A percentile compares a stretch with the other conserved stretches of the same genome.
Evolutionary conservation across 1,140 invertebrate species (phyloP).

Genomic region (Drosophila nigromelanica): DNA sequence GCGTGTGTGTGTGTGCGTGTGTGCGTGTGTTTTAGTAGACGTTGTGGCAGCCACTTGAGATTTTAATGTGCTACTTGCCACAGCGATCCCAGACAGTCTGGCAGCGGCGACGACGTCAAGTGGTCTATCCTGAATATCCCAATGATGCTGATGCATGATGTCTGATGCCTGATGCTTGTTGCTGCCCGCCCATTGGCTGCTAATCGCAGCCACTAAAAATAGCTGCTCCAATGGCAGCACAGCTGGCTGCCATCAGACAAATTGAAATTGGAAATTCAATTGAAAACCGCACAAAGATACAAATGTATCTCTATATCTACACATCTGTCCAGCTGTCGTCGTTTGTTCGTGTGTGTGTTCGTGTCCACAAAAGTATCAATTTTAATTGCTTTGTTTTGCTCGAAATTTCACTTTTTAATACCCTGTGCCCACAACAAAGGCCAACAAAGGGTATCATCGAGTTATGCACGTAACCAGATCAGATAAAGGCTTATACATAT

Average conservation of each 20-base stretch:
- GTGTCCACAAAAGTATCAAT: conserved; percentile 43
- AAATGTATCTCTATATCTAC: conserved; percentile 30
- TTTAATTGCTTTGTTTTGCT: conserved; percentile 39
- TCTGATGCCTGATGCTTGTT: conserved; percentile 2
- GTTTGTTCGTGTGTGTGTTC: conserved; percentile 10
- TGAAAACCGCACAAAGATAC: conserved; percentile 53
- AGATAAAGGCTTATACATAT: too few relatives aligned
- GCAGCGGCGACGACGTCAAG: conserved; percentile 55
- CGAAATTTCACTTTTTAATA: conserved; percentile 12
- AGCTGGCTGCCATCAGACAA: conserved; percentile 63
- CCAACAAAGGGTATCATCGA: background rate
- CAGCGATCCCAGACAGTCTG: conserved; percentile 55
- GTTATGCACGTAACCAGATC: background rate
- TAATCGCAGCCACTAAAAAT: conserved; percentile 73
- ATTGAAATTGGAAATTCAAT: conserved; percentile 46
- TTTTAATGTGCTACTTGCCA: background rate
- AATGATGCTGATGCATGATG: background rate
- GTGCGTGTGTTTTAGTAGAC: too few relatives aligned
- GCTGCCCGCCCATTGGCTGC: conserved; percentile 68
- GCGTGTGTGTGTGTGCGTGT: too few relatives aligned
- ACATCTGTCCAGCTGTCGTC: conserved; percentile 4
- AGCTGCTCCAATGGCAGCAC: conserved; percentile 66
- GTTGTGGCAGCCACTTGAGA: conserved; percentile 35
- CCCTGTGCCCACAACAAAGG: conserved; percentile 1
- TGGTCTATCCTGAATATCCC: conserved; percentile 41